Evolutionary conservation across 1,140 invertebrate genomes (phyloP), one percentile per base, ranked within the genome.

Genomic region (Dreissena rostriformis): DNA sequence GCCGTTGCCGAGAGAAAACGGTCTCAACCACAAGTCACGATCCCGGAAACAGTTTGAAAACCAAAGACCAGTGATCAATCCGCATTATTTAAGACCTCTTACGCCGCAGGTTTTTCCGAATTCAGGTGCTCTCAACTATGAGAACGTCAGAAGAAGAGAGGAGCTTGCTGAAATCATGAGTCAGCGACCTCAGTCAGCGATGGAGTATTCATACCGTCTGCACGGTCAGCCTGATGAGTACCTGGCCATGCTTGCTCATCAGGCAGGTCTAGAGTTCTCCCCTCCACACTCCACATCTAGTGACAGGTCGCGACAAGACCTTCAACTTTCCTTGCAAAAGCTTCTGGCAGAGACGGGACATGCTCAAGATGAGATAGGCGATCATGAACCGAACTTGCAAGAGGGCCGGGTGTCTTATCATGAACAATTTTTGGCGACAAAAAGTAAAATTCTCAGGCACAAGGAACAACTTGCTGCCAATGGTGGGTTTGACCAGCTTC

Each of bases 71-170:
- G 52, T 29, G 28, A 77, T 78, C 8, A 71, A 84, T 53, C 24
- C 73, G 6, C 65, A 72, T 26, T 78, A 84, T 77, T 55, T 84
- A 10, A 49, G 82, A 77, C 74, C 82, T 63, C 61, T 84, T 22
- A 84, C 82, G 2, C 82, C 82, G 52, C 82, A 84, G 51, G 74
- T 84, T 19, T 65, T 84, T 71, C 75, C 73, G 53, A 72, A 51
- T 28, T 82, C 80, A 39, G 75, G 80, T 82, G 71, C 80, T 82
- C 80, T 75, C 73, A 74, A 52, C 24, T 82, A 75, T 82, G 80
- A 82, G 28, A 82, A 72, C 77, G 63, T 68, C 11, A 70, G 61
- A 10, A 63, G 67, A 52, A 57, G 82, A 53, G 82, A 84, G 49
- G 82, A 78, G 24, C 63, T 24, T 77, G 55, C 72, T 11, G 80